Percentiles rank a stretch among this genome's conserved stretches.
phyloP scores from a whole-genome alignment of 2,113 vertebrate genomes.

The Numenius arquata region DNA sequence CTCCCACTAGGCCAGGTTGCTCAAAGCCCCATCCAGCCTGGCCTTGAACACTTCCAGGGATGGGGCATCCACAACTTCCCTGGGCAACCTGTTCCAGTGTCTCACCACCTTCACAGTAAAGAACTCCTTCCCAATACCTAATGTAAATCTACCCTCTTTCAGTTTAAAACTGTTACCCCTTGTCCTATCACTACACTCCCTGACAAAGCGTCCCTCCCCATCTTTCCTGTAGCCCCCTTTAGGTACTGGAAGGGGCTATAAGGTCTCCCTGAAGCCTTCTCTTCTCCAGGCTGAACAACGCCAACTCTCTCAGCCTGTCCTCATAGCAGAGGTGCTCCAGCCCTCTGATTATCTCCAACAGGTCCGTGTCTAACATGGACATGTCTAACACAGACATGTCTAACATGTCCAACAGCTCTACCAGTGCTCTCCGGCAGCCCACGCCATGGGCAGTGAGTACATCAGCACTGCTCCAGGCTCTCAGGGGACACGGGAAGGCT shows the following conservation, averaged over 20 bases:
- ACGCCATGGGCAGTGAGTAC: rapidly evolving
- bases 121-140: not conserved
- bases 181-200: not conserved
- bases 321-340: not conserved
- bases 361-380: not conserved
- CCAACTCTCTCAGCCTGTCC: not conserved
- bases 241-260: too few relatives aligned
- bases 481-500: rapidly evolving
- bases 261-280: not conserved
- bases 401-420: not conserved
- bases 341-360: not conserved
- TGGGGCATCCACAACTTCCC: not conserved
- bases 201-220: not conserved
- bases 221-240: not conserved
- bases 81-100: not conserved
- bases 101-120: not conserved
- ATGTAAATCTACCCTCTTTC: not conserved
- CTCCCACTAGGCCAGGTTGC: not conserved
- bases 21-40: not conserved
- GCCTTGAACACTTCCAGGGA: not conserved
- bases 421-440: not conserved
- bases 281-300: not conserved
- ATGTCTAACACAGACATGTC: too few relatives aligned
- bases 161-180: not conserved
- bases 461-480: not conserved